phyloP scores from a whole-genome alignment of 1,140 invertebrate species.

The Charaxes varanes region DNA sequence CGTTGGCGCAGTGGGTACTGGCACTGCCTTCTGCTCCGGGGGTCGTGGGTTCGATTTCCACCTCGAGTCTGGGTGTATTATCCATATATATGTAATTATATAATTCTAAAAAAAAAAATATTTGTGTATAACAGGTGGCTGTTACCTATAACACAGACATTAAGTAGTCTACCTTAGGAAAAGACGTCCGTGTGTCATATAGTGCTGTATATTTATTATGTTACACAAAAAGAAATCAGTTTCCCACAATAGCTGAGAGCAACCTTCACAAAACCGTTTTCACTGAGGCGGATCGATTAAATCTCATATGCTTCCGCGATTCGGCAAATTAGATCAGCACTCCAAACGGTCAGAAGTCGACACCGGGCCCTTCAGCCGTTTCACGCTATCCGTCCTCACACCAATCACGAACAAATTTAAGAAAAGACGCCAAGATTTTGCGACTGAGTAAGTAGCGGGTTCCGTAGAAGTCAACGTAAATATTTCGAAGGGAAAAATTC shows the following conservation, averaged over 20 bases:
- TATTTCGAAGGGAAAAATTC: too few relatives aligned
- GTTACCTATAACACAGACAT: too few relatives aligned
- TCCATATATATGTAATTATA: too few relatives aligned
- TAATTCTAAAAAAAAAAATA: too few relatives aligned
- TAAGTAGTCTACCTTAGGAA: too few relatives aligned
- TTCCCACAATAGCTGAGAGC: background rate
- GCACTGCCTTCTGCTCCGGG: too few relatives aligned
- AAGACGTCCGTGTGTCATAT: too few relatives aligned
- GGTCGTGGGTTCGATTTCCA: too few relatives aligned
- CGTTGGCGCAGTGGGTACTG: too few relatives aligned
- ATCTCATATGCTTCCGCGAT: conserved; percentile 65
- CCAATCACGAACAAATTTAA: conserved; percentile 56
- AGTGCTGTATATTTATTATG: too few relatives aligned
- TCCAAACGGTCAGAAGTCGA: conserved; percentile 67
- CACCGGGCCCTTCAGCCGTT: conserved; percentile 53
- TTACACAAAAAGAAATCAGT: conserved; percentile 2
- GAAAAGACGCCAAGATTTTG: conserved; percentile 29
- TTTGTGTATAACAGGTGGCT: too few relatives aligned
- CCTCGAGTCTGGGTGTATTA: too few relatives aligned
- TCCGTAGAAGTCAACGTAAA: background rate
- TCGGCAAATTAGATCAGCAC: conserved; percentile 67
- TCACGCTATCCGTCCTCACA: conserved; percentile 46
- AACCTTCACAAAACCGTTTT: conserved; percentile 12
- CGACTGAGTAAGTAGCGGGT: conserved; percentile 1
- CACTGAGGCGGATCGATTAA: conserved; percentile 46